Evolutionary conservation across 2,113 vertebrate genomes (phyloP).

Genomic region (Aspidoscelis tigris): DNA sequence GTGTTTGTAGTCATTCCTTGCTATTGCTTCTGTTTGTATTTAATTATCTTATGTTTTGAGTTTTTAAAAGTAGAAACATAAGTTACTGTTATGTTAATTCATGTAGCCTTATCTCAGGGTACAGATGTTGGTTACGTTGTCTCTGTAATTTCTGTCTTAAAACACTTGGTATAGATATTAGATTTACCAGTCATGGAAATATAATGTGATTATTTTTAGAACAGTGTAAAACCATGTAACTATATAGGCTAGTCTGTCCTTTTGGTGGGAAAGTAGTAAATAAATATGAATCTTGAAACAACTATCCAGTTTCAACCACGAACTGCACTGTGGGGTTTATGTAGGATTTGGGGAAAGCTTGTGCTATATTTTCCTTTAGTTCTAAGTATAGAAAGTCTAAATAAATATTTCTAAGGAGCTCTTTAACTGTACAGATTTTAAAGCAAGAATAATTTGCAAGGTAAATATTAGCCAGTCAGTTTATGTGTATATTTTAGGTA

Average conservation of each 20-base stretch:
- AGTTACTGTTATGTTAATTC: neutral
- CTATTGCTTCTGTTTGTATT: neutral
- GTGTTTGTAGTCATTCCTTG: neutral
- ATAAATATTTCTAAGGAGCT: slow-evolving; percentile 26
- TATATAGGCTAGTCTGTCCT: neutral
- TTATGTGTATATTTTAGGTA: neutral
- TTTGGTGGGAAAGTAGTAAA: slow-evolving; percentile 48
- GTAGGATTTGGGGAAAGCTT: slow-evolving; percentile 24
- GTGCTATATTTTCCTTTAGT: slow-evolving; percentile 20
- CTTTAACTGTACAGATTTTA: slow-evolving; percentile 2
- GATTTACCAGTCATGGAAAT: slow-evolving; percentile 19
- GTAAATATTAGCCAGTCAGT: neutral
- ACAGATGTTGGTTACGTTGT: neutral
- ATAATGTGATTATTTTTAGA: slow-evolving; percentile 17
- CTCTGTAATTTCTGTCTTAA: neutral
- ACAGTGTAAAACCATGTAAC: neutral
- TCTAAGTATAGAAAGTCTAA: slow-evolving; percentile 36
- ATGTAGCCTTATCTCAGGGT: neutral
- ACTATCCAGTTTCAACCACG: slow-evolving; percentile 24
- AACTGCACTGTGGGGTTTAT: slow-evolving; percentile 41
- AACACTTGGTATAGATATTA: neutral
- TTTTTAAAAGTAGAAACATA: slow-evolving; percentile 7
- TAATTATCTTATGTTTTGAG: neutral
- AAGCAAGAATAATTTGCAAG: slow-evolving; percentile 16
- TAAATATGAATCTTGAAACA: slow-evolving; percentile 9